Percentiles rank a stretch among this genome's conserved stretches.
phyloP scores from a whole-genome alignment of 2,888 invertebrate genomes.

The Drosophila greeni region DNA sequence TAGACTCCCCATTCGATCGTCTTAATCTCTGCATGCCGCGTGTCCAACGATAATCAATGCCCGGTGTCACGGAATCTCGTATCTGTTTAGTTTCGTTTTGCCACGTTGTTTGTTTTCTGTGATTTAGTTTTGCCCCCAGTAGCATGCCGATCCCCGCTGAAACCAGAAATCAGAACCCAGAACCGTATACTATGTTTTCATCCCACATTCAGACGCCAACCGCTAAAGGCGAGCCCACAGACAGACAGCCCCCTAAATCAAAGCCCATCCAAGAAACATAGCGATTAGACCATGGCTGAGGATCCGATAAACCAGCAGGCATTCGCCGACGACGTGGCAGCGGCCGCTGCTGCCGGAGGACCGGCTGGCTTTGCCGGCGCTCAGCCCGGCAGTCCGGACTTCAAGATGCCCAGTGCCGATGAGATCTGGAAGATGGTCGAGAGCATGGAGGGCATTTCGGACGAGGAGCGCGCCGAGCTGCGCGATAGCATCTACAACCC shows the following conservation, averaged over 20 bases:
- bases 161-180: slow-evolving; percentile 8
- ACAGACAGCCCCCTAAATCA: slow-evolving; percentile 5
- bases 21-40: slow-evolving; percentile 33
- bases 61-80: slow-evolving; percentile 3
- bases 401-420: slow-evolving; percentile 81
- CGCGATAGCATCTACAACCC: slow-evolving; percentile 80
- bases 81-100: slow-evolving; percentile 24
- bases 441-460: slow-evolving; percentile 81
- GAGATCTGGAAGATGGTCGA: slow-evolving; percentile 82
- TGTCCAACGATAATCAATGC: slow-evolving; percentile 18
- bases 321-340: slow-evolving; percentile 74
- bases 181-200: slow-evolving; percentile 24
- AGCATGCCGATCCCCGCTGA: slow-evolving; percentile 23
- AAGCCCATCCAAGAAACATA: not conserved
- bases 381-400: slow-evolving; percentile 65
- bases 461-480: slow-evolving; percentile 82
- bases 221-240: slow-evolving; percentile 43
- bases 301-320: slow-evolving; percentile 73
- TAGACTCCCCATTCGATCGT: not conserved
- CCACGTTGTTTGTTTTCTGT: slow-evolving; percentile 39
- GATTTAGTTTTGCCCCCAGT: slow-evolving; percentile 36
- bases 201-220: slow-evolving; percentile 39
- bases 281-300: slow-evolving; percentile 64
- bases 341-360: slow-evolving; percentile 67
- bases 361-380: slow-evolving; percentile 56